Evolutionary conservation across 2,113 vertebrate genomes (phyloP).

Genomic region (Pavo muticus): DNA sequence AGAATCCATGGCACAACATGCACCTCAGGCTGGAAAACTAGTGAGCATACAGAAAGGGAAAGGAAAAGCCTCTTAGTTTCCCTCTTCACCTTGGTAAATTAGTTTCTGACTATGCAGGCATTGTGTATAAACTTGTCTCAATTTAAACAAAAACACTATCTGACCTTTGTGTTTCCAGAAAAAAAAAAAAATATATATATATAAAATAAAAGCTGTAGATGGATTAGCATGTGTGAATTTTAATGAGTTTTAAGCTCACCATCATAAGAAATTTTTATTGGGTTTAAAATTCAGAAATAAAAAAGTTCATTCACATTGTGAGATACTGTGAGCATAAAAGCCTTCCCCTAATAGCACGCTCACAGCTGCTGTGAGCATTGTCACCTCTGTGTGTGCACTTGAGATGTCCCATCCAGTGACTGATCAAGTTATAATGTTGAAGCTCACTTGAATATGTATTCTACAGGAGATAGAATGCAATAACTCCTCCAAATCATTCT

Average conservation of each 20-base stretch:
- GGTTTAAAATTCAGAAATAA: background rate
- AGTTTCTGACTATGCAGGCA: background rate
- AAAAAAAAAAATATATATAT: background rate
- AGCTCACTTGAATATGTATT: background rate
- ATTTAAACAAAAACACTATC: background rate
- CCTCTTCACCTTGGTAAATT: background rate
- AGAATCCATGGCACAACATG: background rate
- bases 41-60: background rate
- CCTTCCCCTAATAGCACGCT: background rate
- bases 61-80: background rate
- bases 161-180: background rate
- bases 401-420: background rate
- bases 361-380: background rate
- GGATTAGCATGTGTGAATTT: background rate
- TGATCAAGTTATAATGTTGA: background rate
- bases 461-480: rapidly evolving
- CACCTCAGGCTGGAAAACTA: background rate
- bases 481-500: background rate
- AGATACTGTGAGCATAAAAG: background rate
- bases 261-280: background rate
- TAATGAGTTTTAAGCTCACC: background rate
- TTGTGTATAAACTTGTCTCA: background rate
- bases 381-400: background rate
- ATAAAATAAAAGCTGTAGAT: background rate
- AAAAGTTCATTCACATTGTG: background rate